These are phyloP conservation scores for Campylomormyrus tamandua DNA, from an alignment of 2,113 vertebrate genomes.

Conservation along the genomic window DNA sequence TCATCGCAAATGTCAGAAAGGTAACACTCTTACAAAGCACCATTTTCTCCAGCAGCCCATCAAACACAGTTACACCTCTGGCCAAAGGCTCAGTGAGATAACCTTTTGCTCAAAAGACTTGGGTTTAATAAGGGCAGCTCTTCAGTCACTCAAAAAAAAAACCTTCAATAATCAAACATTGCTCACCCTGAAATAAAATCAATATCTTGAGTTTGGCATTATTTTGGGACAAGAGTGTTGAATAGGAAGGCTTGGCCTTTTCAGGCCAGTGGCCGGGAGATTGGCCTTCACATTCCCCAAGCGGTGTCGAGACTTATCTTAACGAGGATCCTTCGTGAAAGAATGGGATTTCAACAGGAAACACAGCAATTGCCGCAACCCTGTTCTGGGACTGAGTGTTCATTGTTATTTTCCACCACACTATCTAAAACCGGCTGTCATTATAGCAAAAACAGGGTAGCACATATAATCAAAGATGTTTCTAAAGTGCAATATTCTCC, in stretches of 20 bases:
- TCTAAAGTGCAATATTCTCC: background rate
- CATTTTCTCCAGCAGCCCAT: background rate
- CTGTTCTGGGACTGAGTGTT: background rate
- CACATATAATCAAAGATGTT: background rate
- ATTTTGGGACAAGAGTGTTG: background rate
- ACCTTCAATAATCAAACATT: slow-evolving; percentile 1
- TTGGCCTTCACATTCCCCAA: background rate
- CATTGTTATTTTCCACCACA: background rate
- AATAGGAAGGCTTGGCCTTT: slow-evolving; percentile 6
- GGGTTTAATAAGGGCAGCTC: slow-evolving; percentile 4
- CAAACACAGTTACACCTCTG: background rate
- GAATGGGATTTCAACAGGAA: background rate
- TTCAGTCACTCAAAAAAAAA: background rate
- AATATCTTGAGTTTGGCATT: background rate
- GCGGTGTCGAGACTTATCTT: background rate
- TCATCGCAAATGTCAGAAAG: background rate
- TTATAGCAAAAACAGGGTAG: background rate
- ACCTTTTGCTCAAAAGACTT: background rate
- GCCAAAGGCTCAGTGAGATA: background rate
- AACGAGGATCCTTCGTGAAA: background rate
- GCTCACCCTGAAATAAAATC: slow-evolving; percentile 4
- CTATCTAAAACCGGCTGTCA: background rate
- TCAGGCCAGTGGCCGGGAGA: background rate
- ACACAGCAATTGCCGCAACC: background rate
- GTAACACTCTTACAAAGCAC: background rate